Conservation (phyloP, 2,113 vertebrate genomes). For the Scatophagus argus region DNA sequence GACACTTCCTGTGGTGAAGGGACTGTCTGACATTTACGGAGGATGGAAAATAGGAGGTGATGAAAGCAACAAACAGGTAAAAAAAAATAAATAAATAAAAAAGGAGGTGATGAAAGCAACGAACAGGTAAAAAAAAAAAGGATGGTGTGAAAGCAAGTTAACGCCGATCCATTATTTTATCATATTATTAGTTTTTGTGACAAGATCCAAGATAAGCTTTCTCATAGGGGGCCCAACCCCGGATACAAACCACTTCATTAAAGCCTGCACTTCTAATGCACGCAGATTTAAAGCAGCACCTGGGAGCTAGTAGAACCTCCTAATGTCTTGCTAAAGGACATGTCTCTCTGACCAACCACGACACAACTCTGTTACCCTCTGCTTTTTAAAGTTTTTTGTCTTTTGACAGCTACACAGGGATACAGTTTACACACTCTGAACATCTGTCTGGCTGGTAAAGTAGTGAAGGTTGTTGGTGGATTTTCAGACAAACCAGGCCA, state of each 20-base stretch:
- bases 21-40: background rate
- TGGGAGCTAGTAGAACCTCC: background rate
- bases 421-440: background rate
- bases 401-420: background rate
- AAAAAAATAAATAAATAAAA: too few species aligned
- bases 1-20: background rate
- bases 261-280: too few species aligned
- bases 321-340: background rate
- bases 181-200: background rate
- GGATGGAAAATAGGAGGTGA: conserved; percentile 1
- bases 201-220: background rate
- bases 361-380: background rate
- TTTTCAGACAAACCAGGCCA: conserved; percentile 29
- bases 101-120: background rate
- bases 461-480: conserved; percentile 29
- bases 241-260: background rate
- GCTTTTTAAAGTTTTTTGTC: background rate
- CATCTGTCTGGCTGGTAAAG: conserved; percentile 53
- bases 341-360: background rate
- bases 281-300: background rate
- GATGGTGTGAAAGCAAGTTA: background rate
- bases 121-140: background rate
- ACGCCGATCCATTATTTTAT: background rate
- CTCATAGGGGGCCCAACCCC: background rate
- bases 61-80: conserved; percentile 1